Conservation (phyloP, 2,888 invertebrate genomes). For the Sinentomon sp. region DNA sequence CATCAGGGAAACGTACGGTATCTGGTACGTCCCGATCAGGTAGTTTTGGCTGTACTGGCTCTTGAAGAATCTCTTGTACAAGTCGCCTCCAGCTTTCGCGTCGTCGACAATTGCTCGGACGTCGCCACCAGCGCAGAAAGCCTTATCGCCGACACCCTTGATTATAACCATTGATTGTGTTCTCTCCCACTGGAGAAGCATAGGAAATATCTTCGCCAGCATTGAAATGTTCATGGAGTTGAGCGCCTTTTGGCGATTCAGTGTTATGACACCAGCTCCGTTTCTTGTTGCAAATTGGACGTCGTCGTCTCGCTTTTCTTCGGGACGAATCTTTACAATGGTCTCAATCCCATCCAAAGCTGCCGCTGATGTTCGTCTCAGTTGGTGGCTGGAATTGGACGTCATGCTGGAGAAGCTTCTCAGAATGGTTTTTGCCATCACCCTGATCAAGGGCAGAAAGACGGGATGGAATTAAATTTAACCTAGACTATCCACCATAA, state of each 20-base stretch:
- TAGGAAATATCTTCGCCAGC: constrained; percentile 23
- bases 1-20: neutral
- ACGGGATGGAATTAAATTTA: no score
- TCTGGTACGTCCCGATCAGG: neutral
- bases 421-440: no score
- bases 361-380: no score
- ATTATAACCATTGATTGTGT: constrained; percentile 23
- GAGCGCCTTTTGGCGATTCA: constrained; percentile 27
- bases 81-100: constrained; percentile 2
- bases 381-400: no score
- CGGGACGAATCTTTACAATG: no score
- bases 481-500: no score
- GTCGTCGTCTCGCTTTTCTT: constrained; percentile 22
- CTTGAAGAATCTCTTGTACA: neutral
- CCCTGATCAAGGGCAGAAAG: no score
- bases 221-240: constrained; percentile 27
- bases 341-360: no score
- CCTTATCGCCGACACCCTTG: constrained; percentile 27
- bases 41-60: neutral
- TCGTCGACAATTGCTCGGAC: constrained; percentile 2
- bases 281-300: constrained; percentile 20
- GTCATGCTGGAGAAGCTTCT: no score
- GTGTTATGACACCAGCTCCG: constrained; percentile 33
- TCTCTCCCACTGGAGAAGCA: constrained; percentile 18
- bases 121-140: constrained; percentile 23